Evolutionary conservation across 2,113 vertebrate genomes (phyloP).

Genomic region (Psammodynastes pulverulentus): DNA sequence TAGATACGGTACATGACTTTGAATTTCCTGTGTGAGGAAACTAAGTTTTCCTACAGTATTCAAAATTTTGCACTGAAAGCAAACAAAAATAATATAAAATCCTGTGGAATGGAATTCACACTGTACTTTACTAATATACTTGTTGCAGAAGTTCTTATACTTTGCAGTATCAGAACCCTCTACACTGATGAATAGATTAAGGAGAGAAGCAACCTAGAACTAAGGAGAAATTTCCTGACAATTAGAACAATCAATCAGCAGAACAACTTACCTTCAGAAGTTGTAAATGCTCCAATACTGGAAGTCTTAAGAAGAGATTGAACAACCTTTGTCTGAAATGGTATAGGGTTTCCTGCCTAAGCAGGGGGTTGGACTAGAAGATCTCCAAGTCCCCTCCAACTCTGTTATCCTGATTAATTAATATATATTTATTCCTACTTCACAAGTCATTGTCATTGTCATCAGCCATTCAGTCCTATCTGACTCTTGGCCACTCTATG

Average conservation of each 20-base stretch:
- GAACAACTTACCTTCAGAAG: too few species aligned
- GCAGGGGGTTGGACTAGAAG: too few species aligned
- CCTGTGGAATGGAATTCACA: neutral
- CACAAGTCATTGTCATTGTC: neutral
- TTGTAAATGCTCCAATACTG: too few species aligned
- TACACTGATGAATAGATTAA: neutral
- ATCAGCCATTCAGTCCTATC: too few species aligned
- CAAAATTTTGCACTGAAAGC: slow-evolving; percentile 1
- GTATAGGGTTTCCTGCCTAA: too few species aligned
- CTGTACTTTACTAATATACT: neutral
- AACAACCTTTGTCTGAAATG: too few species aligned
- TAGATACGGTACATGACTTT: neutral
- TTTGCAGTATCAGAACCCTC: neutral
- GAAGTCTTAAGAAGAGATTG: too few species aligned
- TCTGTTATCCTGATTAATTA: too few species aligned
- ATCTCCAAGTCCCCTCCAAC: too few species aligned
- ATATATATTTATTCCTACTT: too few species aligned
- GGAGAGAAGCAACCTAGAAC: neutral
- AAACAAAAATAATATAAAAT: slow-evolving; percentile 11
- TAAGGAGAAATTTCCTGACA: too few species aligned
- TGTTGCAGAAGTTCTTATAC: neutral
- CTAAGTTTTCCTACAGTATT: neutral
- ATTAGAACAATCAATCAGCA: too few species aligned
- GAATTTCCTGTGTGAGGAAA: neutral
- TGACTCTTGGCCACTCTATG: neutral